Evolutionary conservation across 2,113 vertebrate genomes (phyloP), one percentile per base, ranked within the genome.

Genomic region (Entosphenus tridentatus): DNA sequence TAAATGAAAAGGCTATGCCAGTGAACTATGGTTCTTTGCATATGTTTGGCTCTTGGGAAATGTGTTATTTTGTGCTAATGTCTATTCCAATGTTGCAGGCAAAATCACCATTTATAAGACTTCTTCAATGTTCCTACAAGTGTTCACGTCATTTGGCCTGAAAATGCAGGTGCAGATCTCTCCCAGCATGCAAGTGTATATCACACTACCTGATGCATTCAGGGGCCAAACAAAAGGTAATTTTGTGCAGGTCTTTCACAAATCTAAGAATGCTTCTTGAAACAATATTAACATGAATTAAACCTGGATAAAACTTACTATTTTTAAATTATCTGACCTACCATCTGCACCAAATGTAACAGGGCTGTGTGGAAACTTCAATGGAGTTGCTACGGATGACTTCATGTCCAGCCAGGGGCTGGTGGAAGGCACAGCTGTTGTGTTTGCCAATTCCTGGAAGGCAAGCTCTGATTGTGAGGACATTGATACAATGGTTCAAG

Each of bases 311-410:
- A 55, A 18, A 12, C 39, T 39, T 39, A 5, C 39, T 5, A 39
- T 39, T 3, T 39, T 39, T 39, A 3, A 39, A 39, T 39, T 39
- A 18, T 18, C 21, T 39, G 21, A 39, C 3, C 21, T 39, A 39
- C 5, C 5, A 39, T 39, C 39, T 39, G 39, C 39, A 39, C 39
- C 39, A 39, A 39, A 39, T 39, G 39, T 39, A 7, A 39, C 39
- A 83, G 82, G 82, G 70, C 80, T 83, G 55, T 83, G 82, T 74
- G 82, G 82, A 17, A 81, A 79, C 74, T 74, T 57, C 69, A 83
- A 83, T 69, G 72, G 62, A 0, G 77, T 81, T 71, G 80, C 79
- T 18, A 78, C 71, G 8, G 80, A 83, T 11, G 81, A 83, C 69
- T 81, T 80, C 71, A 80, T 72, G 56, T 74, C 77, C 10, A 79